Evolutionary conservation across 2,113 vertebrate genomes (phyloP).

Genomic region (Rattus rattus): DNA sequence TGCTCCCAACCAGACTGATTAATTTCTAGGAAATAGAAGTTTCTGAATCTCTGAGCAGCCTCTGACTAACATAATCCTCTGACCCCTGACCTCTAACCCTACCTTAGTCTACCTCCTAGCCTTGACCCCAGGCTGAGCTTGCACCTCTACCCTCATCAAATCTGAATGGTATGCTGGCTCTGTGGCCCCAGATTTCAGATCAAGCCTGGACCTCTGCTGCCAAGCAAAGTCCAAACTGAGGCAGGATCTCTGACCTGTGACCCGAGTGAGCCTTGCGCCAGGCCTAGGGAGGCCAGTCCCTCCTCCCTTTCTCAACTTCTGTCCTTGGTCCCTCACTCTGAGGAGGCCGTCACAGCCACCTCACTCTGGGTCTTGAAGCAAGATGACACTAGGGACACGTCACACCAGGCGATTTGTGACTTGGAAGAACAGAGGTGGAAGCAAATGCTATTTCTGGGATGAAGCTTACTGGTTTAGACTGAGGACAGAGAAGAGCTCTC

Average conservation of each 20-base stretch:
- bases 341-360: background rate
- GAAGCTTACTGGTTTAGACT: conserved; percentile 21
- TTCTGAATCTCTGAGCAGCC: background rate
- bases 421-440: conserved; percentile 30
- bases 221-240: background rate
- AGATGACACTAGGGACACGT: background rate
- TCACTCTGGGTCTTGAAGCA: background rate
- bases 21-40: background rate
- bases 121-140: background rate
- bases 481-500: background rate
- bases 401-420: background rate
- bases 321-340: background rate
- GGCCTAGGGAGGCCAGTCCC: background rate
- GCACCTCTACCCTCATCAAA: conserved; percentile 37
- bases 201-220: background rate
- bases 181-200: background rate
- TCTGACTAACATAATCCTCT: background rate
- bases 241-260: background rate
- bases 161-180: background rate
- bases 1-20: background rate
- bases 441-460: conserved; percentile 1
- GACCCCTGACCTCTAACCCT: conserved; percentile 64
- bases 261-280: background rate
- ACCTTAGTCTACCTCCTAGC: background rate
- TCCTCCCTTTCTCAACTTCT: background rate